Evolutionary conservation across 2,113 vertebrate genomes (phyloP).

Genomic region (Gasterosteus aculeatus): DNA sequence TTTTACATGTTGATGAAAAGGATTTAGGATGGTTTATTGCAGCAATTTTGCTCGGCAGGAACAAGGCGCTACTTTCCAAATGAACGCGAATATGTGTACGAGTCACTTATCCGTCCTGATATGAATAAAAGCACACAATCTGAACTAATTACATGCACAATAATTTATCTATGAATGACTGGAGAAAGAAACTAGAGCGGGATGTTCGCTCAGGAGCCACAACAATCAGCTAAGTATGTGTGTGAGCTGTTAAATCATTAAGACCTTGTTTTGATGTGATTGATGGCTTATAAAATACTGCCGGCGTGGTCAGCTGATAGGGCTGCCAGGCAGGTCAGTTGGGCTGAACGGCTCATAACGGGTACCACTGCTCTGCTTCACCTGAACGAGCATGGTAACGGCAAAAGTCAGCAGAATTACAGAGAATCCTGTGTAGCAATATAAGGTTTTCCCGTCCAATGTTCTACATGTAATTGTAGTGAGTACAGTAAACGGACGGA

Average conservation of each 20-base stretch:
- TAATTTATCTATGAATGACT: not conserved
- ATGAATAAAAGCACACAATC: not conserved
- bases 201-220: not conserved
- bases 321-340: constrained; percentile 12
- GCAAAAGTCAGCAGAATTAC: not conserved
- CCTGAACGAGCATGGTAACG: not conserved
- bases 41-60: not conserved
- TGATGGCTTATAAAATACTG: constrained; percentile 5
- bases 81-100: not conserved
- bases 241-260: constrained; percentile 10
- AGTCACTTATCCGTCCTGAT: not conserved
- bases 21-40: not conserved
- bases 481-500: not conserved
- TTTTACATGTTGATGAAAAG: not conserved
- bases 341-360: constrained; percentile 25
- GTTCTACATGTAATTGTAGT: not conserved
- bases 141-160: not conserved
- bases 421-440: not conserved
- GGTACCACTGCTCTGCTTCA: constrained; percentile 8
- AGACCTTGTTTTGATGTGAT: constrained; percentile 12
- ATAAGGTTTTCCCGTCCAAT: not conserved
- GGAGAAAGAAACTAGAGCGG: not conserved
- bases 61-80: not conserved
- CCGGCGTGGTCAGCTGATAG: constrained; percentile 1
- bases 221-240: not conserved